Evolutionary conservation across 1,140 invertebrate species (phyloP).

Genomic region (Chironomus tepperi): DNA sequence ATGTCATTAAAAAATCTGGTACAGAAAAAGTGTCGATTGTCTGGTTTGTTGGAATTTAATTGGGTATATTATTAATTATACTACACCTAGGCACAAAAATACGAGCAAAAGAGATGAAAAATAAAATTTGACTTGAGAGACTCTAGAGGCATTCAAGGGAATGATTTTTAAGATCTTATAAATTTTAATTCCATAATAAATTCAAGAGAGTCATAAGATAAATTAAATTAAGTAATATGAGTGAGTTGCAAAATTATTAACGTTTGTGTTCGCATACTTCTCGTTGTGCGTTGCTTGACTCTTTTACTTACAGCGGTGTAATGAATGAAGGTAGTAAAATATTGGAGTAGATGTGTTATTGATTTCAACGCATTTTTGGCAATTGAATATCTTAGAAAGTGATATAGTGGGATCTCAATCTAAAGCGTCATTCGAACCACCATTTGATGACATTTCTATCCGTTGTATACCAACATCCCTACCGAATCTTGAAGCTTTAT

Average conservation of each 20-base stretch:
- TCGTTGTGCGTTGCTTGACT: neutral
- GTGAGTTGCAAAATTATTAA: neutral
- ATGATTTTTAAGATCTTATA: neutral
- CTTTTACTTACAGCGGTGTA: neutral
- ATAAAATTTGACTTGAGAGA: neutral
- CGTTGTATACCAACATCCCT: no score
- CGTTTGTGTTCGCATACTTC: no score
- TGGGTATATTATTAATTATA: constrained; percentile 21
- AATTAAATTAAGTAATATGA: constrained; percentile 22
- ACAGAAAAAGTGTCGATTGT: neutral
- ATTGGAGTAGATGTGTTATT: neutral
- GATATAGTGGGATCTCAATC: no score
- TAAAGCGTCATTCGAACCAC: no score
- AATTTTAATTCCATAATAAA: neutral
- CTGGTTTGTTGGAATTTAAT: constrained; percentile 10
- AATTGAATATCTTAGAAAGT: no score
- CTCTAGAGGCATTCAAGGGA: neutral
- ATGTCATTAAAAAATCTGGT: neutral
- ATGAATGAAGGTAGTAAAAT: neutral
- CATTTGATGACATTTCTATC: no score
- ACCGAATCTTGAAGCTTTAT: no score
- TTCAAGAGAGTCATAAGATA: neutral
- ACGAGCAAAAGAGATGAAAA: neutral
- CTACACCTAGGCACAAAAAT: constrained; percentile 9
- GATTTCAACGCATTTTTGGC: no score